These are phyloP conservation scores for Crotalus tigris DNA, from an alignment of 2,113 vertebrate species.

Conservation along the genomic window DNA sequence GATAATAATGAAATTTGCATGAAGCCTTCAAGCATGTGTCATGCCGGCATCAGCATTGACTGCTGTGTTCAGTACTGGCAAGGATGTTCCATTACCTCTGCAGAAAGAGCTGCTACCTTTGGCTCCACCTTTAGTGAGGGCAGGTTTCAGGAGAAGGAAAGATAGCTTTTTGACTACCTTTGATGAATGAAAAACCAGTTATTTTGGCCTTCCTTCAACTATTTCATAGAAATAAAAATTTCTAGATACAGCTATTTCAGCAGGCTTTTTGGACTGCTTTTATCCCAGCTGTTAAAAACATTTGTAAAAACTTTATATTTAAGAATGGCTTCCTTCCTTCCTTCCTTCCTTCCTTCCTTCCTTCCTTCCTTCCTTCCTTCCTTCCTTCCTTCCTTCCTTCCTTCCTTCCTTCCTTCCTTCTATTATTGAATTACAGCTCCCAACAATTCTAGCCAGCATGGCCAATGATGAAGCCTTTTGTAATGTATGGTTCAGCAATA, in stretches of 20 bases:
- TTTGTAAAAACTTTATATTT: neutral
- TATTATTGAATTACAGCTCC: neutral
- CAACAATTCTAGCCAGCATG: neutral
- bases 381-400: neutral
- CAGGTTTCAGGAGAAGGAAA: neutral
- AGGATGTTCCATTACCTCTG: neutral
- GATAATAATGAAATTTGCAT: neutral
- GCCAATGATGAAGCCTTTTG: neutral
- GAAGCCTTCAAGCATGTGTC: too few relatives aligned
- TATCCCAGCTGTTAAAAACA: neutral
- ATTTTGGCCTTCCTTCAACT: neutral
- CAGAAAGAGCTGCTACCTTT: neutral
- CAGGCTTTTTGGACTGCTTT: neutral
- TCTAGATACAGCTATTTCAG: neutral
- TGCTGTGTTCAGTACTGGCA: neutral
- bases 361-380: neutral
- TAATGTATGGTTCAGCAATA: neutral
- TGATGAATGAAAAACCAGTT: neutral
- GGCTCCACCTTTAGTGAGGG: neutral
- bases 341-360: neutral
- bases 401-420: too few relatives aligned
- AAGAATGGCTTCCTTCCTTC: neutral
- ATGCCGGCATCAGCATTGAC: neutral
- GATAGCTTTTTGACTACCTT: neutral
- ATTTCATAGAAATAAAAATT: neutral